Evolutionary conservation across 1,140 invertebrate genomes (phyloP), one percentile per base, ranked within the genome.

Genomic region (Temnothorax longispinosus): DNA sequence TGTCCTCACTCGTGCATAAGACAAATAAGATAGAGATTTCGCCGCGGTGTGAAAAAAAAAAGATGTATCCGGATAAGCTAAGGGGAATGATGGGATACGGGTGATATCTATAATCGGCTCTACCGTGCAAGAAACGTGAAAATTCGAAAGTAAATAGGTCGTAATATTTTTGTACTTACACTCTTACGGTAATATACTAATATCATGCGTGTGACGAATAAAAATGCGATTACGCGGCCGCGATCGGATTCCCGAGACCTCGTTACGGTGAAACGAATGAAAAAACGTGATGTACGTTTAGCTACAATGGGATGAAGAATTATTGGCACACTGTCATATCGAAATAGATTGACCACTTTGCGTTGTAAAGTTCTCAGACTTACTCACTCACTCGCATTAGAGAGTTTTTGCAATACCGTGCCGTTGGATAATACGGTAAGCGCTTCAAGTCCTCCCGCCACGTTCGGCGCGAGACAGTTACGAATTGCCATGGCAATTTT

Each of bases 281-380:
- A 47, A 69, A 69, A 77, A 86, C 56, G 80, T 62, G 88, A 85
- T 67, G 60, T 84, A 86, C 77, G 60, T 88, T 67, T 77, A 87
- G 86, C 86, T 90, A 86, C 56, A 86, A 77, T 87, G 69, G 85
- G 89, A 80, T 91, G 89, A 84, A 88, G 77, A 76, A 64, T 94
- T 92, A 92, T 95, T 95, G 95, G 94, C 95, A 95, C 95, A 94
- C 94, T 94, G 93, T 95, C 92, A 93, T 92, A 92, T 94, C 92
- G 78, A 90, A 87, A 87, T 90, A 91, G 89, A 93, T 91, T 91
- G 90, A 94, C 69, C 75, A 86, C 65, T 80, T 90, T 67, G 77
- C 56, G 84, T 74, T 87, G 87, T 89, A 87, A 69, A 90, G 54
- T 90, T 80, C 54, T 69, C 82, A 47, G 69, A 74, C 67, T 71